phyloP scores from a whole-genome alignment of 2,113 vertebrate species.

The Electrona antarctica region DNA sequence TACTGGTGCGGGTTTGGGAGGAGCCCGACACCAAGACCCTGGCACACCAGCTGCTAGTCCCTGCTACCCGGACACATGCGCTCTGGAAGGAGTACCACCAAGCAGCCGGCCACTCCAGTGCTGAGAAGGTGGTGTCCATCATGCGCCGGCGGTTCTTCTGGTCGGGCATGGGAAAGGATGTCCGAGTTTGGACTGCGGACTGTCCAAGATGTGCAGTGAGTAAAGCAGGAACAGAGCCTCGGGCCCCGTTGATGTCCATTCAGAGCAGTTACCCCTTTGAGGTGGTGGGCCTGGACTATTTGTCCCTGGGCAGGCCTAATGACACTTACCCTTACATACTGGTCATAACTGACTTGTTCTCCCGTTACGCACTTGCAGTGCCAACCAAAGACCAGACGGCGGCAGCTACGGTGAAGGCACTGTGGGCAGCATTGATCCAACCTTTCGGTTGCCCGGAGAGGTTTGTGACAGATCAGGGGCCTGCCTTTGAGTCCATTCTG shows the following conservation, averaged over 20 bases:
- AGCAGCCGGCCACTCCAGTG: neutral
- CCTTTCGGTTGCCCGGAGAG: no score
- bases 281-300: no score
- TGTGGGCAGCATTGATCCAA: neutral
- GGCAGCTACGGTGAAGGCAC: neutral
- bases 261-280: no score
- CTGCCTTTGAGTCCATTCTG: neutral
- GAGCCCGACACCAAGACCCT: no score
- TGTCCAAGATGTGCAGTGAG: neutral
- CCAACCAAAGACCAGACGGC: neutral
- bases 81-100: no score
- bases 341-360: no score
- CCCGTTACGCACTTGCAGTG: neutral
- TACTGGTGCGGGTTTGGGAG: no score
- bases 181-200: neutral
- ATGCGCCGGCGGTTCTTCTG: neutral
- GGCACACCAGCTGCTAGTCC: no score
- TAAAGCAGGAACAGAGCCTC: neutral
- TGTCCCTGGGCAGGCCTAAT: no score
- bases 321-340: no score
- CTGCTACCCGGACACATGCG: no score
- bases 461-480: no score
- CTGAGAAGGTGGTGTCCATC: neutral
- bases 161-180: neutral
- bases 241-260: neutral